phyloP scores from a whole-genome alignment of 1,140 invertebrate species.

The Drosophila sturtevanti region DNA sequence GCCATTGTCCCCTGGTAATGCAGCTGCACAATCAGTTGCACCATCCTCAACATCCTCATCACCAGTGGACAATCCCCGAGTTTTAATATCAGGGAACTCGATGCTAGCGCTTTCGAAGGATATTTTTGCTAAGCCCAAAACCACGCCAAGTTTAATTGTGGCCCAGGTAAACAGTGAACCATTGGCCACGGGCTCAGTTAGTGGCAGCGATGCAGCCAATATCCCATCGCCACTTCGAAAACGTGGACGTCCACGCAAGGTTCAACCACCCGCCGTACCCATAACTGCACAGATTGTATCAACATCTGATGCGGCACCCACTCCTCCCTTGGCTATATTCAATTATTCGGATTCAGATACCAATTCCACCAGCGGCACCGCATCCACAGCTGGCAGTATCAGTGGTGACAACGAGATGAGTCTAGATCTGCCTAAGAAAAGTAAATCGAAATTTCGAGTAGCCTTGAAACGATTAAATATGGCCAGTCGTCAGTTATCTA shows the following conservation, averaged over 20 bases:
- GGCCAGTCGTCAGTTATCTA: slow-evolving; percentile 15
- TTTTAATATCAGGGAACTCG: neutral
- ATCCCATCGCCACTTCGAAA: slow-evolving; percentile 9
- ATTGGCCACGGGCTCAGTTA: neutral
- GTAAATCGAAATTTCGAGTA: slow-evolving; percentile 52
- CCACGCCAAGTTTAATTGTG: slow-evolving; percentile 60
- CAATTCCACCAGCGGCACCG: slow-evolving; percentile 29
- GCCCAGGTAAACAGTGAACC: slow-evolving; percentile 61
- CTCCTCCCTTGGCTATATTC: neutral
- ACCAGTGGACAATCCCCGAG: neutral
- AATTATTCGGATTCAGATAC: slow-evolving; percentile 51
- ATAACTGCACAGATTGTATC: neutral
- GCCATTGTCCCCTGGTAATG: neutral
- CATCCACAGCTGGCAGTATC: slow-evolving; percentile 14
- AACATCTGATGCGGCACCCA: neutral
- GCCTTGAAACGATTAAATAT: slow-evolving; percentile 53
- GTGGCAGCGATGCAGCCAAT: neutral
- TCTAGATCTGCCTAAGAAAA: neutral
- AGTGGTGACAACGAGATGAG: slow-evolving; percentile 2
- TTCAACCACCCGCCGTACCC: neutral
- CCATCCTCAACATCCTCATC: neutral
- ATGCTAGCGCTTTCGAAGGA: slow-evolving; percentile 13
- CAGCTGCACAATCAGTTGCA: neutral
- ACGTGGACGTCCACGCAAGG: slow-evolving; percentile 43
- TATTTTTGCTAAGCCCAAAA: slow-evolving; percentile 49